A percentile compares a stretch with the other conserved stretches of the same genome.
These are phyloP conservation scores for Noturus placidus DNA, from an alignment of 2,113 vertebrate species.

Conservation along the genomic window DNA sequence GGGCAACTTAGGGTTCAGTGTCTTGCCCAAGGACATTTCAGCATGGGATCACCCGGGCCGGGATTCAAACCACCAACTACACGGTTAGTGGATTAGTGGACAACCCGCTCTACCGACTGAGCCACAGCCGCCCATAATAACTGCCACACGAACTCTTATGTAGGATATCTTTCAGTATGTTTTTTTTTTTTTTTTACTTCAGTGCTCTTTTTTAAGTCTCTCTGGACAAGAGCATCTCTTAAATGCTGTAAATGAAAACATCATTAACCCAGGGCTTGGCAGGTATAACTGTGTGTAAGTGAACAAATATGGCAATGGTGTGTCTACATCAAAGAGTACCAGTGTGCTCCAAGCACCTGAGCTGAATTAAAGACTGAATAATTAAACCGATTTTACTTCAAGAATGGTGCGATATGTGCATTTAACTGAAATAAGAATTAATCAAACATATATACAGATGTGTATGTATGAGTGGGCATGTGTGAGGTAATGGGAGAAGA, in stretches of 20 bases:
- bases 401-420: constrained; percentile 52
- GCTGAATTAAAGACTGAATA: constrained; percentile 51
- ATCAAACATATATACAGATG: constrained; percentile 32
- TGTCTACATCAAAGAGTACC: constrained; percentile 56
- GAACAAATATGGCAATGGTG: constrained; percentile 62
- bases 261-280: constrained; percentile 14
- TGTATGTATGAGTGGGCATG: constrained; percentile 14
- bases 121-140: too few species aligned
- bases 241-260: neutral
- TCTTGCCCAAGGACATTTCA: too few species aligned
- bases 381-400: constrained; percentile 58
- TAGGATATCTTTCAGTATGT: neutral
- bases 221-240: neutral
- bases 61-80: too few species aligned
- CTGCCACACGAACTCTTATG: neutral
- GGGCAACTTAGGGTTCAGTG: too few species aligned
- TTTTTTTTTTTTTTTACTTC: neutral
- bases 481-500: constrained; percentile 45
- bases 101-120: too few species aligned
- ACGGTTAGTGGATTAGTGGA: too few species aligned
- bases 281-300: constrained; percentile 53
- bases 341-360: constrained; percentile 61
- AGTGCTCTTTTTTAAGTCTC: neutral
- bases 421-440: constrained; percentile 63
- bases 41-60: too few species aligned